Percentiles rank a stretch among this genome's conserved stretches.
These are phyloP conservation scores for Anabacerthia variegaticeps DNA, from an alignment of 2,797 vertebrate species.

Conservation along the genomic window DNA sequence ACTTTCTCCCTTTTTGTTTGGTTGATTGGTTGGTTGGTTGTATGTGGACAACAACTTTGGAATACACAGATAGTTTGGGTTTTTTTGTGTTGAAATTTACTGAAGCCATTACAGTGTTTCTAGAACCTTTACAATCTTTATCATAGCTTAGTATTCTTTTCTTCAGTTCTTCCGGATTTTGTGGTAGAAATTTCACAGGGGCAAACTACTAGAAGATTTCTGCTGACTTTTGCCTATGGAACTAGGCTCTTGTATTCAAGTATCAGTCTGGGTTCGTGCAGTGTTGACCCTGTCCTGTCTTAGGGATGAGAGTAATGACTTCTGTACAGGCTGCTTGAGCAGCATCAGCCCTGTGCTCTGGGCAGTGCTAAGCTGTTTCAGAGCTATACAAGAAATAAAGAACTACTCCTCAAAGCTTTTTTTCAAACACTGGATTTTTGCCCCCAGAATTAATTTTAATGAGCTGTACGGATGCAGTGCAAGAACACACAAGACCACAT, in stretches of 20 bases:
- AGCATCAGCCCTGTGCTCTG: neutral
- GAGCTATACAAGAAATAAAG: neutral
- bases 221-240: neutral
- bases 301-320: neutral
- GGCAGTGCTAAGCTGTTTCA: neutral
- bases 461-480: neutral
- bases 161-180: neutral
- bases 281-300: neutral
- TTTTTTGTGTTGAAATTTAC: neutral
- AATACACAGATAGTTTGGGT: neutral
- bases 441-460: neutral
- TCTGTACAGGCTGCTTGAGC: neutral
- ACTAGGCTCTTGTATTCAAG: neutral
- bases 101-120: neutral
- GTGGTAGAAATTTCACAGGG: neutral
- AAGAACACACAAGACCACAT: accelerated
- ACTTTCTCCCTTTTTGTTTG: no score
- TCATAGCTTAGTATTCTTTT: neutral
- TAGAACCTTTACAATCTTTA: neutral
- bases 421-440: neutral
- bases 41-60: neutral
- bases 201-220: neutral
- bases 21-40: no score
- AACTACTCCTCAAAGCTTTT: neutral
- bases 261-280: no score